Conservation (phyloP, 2,113 vertebrate genomes). For the Actinemys pallida region DNA sequence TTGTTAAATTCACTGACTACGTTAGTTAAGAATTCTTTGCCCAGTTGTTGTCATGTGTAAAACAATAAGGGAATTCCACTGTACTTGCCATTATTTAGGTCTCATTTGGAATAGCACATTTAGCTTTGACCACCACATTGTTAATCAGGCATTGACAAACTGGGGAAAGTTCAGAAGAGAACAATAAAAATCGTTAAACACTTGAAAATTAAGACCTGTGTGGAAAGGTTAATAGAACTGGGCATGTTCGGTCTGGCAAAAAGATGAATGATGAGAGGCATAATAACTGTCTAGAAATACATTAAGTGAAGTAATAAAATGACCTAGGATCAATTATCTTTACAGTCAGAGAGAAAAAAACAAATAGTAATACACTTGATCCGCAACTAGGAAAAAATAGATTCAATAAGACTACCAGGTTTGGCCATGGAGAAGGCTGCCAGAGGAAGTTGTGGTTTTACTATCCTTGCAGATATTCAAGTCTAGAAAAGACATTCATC, state of each 20-base stretch:
- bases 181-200: neutral
- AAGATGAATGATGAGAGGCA: neutral
- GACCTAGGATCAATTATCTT: neutral
- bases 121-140: neutral
- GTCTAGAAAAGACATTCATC: neutral
- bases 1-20: neutral
- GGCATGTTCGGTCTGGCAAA: neutral
- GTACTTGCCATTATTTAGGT: neutral
- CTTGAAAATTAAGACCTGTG: neutral
- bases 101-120: neutral
- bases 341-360: fast-evolving
- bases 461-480: neutral
- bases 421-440: neutral
- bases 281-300: neutral
- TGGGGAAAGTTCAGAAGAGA: neutral
- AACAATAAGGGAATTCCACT: neutral
- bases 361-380: neutral
- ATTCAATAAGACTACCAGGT: neutral
- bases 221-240: neutral
- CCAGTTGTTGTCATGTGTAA: neutral
- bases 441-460: neutral
- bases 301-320: neutral
- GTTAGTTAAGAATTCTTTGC: neutral
- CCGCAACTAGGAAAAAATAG: neutral
- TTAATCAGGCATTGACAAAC: neutral